Conservation (phyloP, 2,113 vertebrate species). For the Chelonoidis abingdonii region DNA sequence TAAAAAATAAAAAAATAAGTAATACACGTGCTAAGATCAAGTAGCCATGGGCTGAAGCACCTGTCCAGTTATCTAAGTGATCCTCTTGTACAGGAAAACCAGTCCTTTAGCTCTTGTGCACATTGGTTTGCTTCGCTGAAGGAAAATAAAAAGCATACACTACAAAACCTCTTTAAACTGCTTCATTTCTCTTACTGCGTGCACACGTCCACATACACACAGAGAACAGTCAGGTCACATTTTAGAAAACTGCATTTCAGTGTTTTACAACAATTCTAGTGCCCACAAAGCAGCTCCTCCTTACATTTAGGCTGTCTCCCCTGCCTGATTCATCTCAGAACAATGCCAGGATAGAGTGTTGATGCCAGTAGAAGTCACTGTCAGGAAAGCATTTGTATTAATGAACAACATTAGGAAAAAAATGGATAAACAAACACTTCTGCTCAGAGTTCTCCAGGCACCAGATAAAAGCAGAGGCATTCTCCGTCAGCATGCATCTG, state of each 20-base stretch:
- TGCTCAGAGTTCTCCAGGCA: not conserved
- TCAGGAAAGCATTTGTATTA: not conserved
- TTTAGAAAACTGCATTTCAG: not conserved
- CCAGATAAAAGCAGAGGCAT: not conserved
- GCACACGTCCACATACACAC: not conserved
- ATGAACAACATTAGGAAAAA: not conserved
- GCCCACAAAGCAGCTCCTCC: not conserved
- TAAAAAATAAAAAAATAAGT: not conserved
- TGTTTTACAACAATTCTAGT: not conserved
- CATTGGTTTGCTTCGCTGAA: not conserved
- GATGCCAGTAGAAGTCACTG: not conserved
- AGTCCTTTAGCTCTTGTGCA: not conserved
- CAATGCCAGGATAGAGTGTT: not conserved
- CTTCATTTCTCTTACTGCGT: not conserved
- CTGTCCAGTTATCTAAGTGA: not conserved
- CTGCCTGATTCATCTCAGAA: not conserved
- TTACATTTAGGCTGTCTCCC: not conserved
- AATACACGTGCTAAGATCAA: not conserved
- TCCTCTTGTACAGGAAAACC: not conserved
- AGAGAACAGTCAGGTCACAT: not conserved
- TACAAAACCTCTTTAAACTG: not conserved
- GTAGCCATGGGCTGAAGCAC: fast-evolving
- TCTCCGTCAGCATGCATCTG: not conserved
- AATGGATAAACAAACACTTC: not conserved
- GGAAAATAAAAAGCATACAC: not conserved